Evolutionary conservation across 2,113 vertebrate species (phyloP), one percentile per base, ranked within the genome.

Genomic region (Neomonachus schauinslandi): DNA sequence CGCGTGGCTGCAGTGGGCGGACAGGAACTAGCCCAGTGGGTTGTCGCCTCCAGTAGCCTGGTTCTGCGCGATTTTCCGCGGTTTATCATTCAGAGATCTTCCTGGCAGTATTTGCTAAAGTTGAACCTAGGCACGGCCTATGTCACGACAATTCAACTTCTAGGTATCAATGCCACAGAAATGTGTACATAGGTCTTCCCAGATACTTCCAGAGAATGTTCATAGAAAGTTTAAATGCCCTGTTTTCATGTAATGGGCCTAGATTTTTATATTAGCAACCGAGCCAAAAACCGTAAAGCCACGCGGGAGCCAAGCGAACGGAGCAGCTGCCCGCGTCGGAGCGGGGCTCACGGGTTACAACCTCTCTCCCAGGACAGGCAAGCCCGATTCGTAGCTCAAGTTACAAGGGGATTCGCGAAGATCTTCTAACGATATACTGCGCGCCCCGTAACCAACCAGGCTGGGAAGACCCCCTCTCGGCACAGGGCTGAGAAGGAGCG

Each of bases 21-120:
- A 16, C 5, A 1, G 28, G 15, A 1, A 0, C 12, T 1, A 46
- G 46, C 16, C 8, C 8, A 0, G 3, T 2, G n/a, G n/a, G 2
- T 0, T 4, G 2, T 8, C 14, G 42, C n/a, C 22, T 80, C 1
- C 0, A 7, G 4, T 3, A n/a, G n/a, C 42, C 33, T 2, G 10
- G 10, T 4, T 53, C 33, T 7, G 10, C 5, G 16, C 2, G 74
- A 28, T 21, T 26, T 67, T 26, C 49, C 14, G 2, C 16, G 6
- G 55, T 12, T 36, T 3, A 31, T 12, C 46, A 39, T 13, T 63
- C 72, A 8, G n/a, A 33, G 33, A 10, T 10, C 28, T n/a, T 77
- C 53, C 2, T 4, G 36, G 65, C 18, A n/a, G 46, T 9, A 13
- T 39, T 61, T 18, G 4, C 63, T 55, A 15, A 49, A 87, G 31